Conservation (phyloP, 2,888 invertebrate species). For the Tachina grossa region DNA sequence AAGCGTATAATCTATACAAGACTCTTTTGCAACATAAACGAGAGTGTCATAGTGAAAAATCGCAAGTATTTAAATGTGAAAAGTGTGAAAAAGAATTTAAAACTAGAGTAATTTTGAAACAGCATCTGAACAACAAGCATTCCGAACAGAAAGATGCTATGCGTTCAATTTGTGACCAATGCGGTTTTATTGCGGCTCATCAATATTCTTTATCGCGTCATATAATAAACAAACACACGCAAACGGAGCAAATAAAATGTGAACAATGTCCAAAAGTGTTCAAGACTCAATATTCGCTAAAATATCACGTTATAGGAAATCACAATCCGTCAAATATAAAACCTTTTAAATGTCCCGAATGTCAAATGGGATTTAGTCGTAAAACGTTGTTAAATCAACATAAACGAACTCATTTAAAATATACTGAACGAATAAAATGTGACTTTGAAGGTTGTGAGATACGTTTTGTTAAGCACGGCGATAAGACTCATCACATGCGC, state of each 20-base stretch:
- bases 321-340: conserved; percentile 65
- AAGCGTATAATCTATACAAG: conserved; percentile 61
- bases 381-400: conserved; percentile 69
- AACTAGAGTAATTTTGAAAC: conserved; percentile 60
- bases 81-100: conserved; percentile 65
- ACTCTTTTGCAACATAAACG: conserved; percentile 63
- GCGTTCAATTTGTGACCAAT: conserved; percentile 68
- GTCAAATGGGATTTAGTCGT: conserved; percentile 67
- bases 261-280: conserved; percentile 69
- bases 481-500: conserved; percentile 68
- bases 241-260: conserved; percentile 64
- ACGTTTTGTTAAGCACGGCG: conserved; percentile 68
- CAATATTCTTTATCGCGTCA: conserved; percentile 62
- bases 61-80: conserved; percentile 43
- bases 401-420: conserved; percentile 66
- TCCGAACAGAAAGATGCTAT: conserved; percentile 40
- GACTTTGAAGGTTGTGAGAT: conserved; percentile 71
- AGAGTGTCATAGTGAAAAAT: conserved; percentile 48
- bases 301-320: conserved; percentile 67
- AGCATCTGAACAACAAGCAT: conserved; percentile 61
- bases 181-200: conserved; percentile 65
- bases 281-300: conserved; percentile 63
- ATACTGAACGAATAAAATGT: conserved; percentile 68
- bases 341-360: conserved; percentile 68
- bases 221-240: conserved; percentile 62